Evolutionary conservation across 2,888 invertebrate genomes (phyloP).

Genomic region (Drosophila ezoana): DNA sequence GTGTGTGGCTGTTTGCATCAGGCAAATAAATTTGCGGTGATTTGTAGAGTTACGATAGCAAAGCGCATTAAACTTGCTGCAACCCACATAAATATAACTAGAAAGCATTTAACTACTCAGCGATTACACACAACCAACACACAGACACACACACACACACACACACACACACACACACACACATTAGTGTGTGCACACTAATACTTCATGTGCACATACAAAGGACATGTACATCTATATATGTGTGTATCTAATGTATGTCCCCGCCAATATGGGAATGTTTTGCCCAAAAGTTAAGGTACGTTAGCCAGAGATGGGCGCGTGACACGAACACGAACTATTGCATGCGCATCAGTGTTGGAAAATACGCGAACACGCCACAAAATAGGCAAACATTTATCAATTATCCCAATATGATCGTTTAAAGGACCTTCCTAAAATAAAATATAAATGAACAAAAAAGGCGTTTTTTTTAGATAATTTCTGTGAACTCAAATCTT

Average conservation of each 20-base stretch:
- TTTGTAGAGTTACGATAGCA: constrained; percentile 61
- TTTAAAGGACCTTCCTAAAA: no score
- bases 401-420: no score
- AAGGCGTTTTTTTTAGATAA: no score
- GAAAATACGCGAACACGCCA: no score
- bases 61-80: constrained; percentile 59
- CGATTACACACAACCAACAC: constrained; percentile 38
- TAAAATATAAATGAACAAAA: no score
- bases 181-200: background rate
- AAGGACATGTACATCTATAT: constrained; percentile 22
- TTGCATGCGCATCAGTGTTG: no score
- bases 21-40: constrained; percentile 71
- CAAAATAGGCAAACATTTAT: no score
- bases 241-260: constrained; percentile 48
- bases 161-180: background rate
- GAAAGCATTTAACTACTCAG: constrained; percentile 61
- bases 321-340: constrained; percentile 8
- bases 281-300: constrained; percentile 3
- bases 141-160: background rate
- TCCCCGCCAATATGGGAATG: constrained; percentile 37
- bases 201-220: constrained; percentile 19
- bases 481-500: no score
- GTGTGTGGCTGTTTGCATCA: constrained; percentile 24
- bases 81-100: constrained; percentile 51
- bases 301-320: constrained; percentile 4